Base-by-base conservation (phyloP, 2,888 invertebrate species). In the Caenorhabditis becei region DNA sequence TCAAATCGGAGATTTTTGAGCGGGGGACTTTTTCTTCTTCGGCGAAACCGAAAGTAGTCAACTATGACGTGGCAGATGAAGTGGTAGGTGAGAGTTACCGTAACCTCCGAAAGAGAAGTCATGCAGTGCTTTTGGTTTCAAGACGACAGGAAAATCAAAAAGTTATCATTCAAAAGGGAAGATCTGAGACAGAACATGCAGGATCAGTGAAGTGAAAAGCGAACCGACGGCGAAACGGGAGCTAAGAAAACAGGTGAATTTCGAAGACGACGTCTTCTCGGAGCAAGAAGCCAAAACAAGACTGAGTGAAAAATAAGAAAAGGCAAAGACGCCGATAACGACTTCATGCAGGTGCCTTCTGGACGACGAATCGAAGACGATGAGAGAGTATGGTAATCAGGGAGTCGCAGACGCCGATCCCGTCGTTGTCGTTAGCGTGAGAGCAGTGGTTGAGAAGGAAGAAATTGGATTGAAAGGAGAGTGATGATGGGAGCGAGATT, bases 331-430 rank as follows among this genome's bases (percentile, higher is more conserved):
- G 51, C 37, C 66, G 75, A 66, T 58, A 61, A 66, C 74, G 65
- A 74, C 65, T 65, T 65, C 66, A 59, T 37, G 75, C 75, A 75
- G 75, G 77, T 77, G 77, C 69, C 63, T 75, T 69, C 77, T 77
- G 77, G 69, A 69, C 61, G 47, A 49, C 62, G 35, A 49, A 53
- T 53, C 35, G 51, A 53, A 26, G 58, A 54, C 49, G 35, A 26
- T 8, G 28, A 49, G 35, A 62, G 54, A 72, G 63, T 58, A 49
- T 62, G 58, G 65, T 37, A 59, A 65, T 65, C 74, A 51, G 14
- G 63, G 65, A 65, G 58, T 51, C 56, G 18, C 14, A 51, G 47
- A 18, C 53, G 16, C 11, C 37, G 14, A 49, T 61, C 65, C 28
- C n/a, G n/a, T n/a, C n/a, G n/a, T n/a, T 11, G 54, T 56, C 41